Conservation (phyloP, 1,140 invertebrate species). For the Solenopsis invicta region DNA sequence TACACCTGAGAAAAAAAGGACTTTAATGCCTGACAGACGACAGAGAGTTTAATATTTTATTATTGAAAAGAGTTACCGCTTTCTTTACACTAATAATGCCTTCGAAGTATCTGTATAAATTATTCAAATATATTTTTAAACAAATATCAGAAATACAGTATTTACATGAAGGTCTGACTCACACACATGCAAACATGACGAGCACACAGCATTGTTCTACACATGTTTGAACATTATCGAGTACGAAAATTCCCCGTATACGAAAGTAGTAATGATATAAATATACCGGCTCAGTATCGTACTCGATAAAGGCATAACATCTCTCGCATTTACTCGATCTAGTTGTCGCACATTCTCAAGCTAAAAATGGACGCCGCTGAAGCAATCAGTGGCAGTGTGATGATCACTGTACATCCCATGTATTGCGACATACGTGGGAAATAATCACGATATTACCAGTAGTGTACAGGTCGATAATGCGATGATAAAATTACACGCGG, state of each 20-base stretch:
- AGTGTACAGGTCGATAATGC: slow-evolving; percentile 24
- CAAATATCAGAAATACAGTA: slow-evolving; percentile 84
- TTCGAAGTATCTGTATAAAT: slow-evolving; percentile 83
- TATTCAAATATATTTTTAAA: slow-evolving; percentile 86
- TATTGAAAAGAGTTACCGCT: not conserved
- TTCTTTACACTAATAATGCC: slow-evolving; percentile 37
- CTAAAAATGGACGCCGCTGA: slow-evolving; percentile 64
- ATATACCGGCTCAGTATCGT: slow-evolving; percentile 46
- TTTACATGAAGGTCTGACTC: slow-evolving; percentile 83
- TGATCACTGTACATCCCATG: slow-evolving; percentile 50
- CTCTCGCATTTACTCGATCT: slow-evolving; percentile 22
- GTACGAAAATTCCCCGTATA: slow-evolving; percentile 29
- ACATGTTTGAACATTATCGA: slow-evolving; percentile 50
- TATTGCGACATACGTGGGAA: slow-evolving; percentile 4
- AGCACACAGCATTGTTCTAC: slow-evolving; percentile 73
- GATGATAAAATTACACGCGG: slow-evolving; percentile 32
- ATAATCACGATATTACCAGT: slow-evolving; percentile 59
- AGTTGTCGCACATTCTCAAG: slow-evolving; percentile 59
- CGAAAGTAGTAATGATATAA: slow-evolving; percentile 41
- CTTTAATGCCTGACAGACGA: slow-evolving; percentile 1
- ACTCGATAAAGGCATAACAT: slow-evolving; percentile 57
- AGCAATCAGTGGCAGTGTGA: slow-evolving; percentile 56
- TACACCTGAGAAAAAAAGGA: slow-evolving; percentile 26
- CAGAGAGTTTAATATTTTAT: slow-evolving; percentile 6
- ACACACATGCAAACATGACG: slow-evolving; percentile 79